Percentiles rank a stretch among this genome's conserved stretches.
These are phyloP conservation scores for Campoplex nolae DNA, from an alignment of 2,888 invertebrate species.

Conservation along the genomic window DNA sequence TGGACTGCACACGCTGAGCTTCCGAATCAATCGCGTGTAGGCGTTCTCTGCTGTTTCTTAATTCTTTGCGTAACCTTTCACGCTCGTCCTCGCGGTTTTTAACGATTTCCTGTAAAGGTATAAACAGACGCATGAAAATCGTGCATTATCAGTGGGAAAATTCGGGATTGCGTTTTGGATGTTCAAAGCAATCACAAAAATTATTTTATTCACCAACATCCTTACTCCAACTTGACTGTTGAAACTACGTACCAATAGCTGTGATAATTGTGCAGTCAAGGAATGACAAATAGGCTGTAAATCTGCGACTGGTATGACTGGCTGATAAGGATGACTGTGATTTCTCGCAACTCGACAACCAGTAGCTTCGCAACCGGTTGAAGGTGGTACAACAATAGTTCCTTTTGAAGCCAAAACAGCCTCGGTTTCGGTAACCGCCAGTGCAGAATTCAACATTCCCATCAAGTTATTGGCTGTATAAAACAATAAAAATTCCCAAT, in stretches of 20 bases:
- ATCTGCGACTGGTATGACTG: constrained; percentile 87
- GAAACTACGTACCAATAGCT: constrained; percentile 87
- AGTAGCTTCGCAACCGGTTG: constrained; percentile 80
- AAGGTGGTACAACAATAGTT: constrained; percentile 81
- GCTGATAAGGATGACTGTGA: constrained; percentile 82
- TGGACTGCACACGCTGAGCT: constrained; percentile 78
- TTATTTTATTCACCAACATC: background rate
- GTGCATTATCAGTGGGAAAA: background rate
- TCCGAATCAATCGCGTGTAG: constrained; percentile 87
- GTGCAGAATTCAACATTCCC: constrained; percentile 86
- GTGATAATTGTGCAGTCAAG: constrained; percentile 89
- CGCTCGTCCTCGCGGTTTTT: constrained; percentile 91
- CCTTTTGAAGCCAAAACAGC: constrained; percentile 85
- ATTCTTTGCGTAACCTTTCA: constrained; percentile 89
- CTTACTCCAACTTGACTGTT: background rate
- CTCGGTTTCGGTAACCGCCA: constrained; percentile 87
- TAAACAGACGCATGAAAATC: background rate
- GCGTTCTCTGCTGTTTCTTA: constrained; percentile 90
- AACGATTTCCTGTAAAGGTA: constrained; percentile 88
- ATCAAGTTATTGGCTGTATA: constrained; percentile 86
- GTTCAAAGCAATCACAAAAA: background rate
- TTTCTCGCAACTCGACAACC: constrained; percentile 84
- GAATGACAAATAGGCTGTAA: constrained; percentile 88
- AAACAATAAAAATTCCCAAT: too few relatives aligned
- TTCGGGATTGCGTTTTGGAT: background rate